Evolutionary conservation across 2,888 invertebrate genomes (phyloP).

Genomic region (Synanthedon myopaeformis): DNA sequence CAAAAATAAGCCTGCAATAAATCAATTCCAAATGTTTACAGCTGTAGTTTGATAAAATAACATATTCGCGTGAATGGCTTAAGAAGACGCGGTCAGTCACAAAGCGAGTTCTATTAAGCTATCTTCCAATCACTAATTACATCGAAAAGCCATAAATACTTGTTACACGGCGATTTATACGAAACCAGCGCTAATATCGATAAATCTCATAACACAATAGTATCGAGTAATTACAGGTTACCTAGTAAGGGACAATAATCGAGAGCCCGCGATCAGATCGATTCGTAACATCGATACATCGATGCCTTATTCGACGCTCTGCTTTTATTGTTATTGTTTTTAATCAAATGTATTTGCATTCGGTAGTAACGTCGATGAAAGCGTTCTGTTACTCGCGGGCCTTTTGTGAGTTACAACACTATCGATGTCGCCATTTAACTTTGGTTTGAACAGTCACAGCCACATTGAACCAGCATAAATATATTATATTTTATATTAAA

Average conservation of each 20-base stretch:
- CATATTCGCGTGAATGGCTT: no score
- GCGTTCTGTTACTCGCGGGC: neutral
- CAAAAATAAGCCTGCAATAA: no score
- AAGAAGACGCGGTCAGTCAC: no score
- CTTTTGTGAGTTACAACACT: neutral
- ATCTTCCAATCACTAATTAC: neutral
- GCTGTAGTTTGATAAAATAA: no score
- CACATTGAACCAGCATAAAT: no score
- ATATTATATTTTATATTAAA: no score
- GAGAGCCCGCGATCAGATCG: conserved; percentile 34
- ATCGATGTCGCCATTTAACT: neutral
- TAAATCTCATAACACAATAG: conserved; percentile 47
- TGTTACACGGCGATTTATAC: neutral
- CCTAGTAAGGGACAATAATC: conserved; percentile 63
- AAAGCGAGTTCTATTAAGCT: neutral
- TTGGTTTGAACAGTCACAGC: no score
- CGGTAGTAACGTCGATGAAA: conserved; percentile 20
- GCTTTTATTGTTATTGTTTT: conserved; percentile 52
- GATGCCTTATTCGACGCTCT: conserved; percentile 55
- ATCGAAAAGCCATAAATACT: neutral
- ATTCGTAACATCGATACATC: conserved; percentile 35
- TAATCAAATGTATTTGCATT: conserved; percentile 55
- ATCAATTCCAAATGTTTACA: no score
- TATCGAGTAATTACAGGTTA: conserved; percentile 49
- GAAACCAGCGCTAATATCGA: conserved; percentile 9